Percentiles rank a stretch among this genome's conserved stretches.
Evolutionary conservation across 1,140 invertebrate genomes (phyloP).

Genomic region (Megalopta genalis): DNA sequence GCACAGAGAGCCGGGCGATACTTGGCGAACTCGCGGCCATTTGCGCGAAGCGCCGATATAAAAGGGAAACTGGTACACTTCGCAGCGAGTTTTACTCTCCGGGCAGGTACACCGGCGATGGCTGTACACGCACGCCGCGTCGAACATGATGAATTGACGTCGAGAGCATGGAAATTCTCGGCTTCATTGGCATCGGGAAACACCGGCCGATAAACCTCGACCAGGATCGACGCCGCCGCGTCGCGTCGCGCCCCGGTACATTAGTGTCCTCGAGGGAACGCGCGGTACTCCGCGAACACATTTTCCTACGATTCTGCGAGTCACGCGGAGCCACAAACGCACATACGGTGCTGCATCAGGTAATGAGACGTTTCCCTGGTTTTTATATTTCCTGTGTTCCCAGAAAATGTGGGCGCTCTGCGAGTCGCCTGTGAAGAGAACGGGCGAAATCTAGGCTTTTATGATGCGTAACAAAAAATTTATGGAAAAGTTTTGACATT

Average conservation of each 20-base stretch:
- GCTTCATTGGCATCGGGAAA: not conserved
- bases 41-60: conserved; percentile 25
- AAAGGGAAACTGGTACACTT: conserved; percentile 13
- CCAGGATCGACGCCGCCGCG: conserved; percentile 1
- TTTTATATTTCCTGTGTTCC: no score
- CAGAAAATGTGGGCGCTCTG: no score
- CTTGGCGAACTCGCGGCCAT: conserved; percentile 29
- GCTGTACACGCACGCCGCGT: not conserved
- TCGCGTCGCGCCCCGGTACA: no score
- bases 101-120: conserved; percentile 26
- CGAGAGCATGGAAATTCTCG: conserved; percentile 27
- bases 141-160: conserved; percentile 23
- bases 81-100: conserved; percentile 2
- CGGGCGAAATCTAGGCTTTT: no score
- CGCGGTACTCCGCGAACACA: not conserved
- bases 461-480: no score
- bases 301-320: not conserved
- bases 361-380: no score
- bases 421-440: no score
- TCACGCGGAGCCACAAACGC: no score
- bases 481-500: no score
- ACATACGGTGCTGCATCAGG: no score
- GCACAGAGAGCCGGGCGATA: not conserved
- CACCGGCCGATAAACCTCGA: not conserved
- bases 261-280: not conserved